Conservation (phyloP, 2,888 invertebrate genomes). For the Apodemia duryi region DNA sequence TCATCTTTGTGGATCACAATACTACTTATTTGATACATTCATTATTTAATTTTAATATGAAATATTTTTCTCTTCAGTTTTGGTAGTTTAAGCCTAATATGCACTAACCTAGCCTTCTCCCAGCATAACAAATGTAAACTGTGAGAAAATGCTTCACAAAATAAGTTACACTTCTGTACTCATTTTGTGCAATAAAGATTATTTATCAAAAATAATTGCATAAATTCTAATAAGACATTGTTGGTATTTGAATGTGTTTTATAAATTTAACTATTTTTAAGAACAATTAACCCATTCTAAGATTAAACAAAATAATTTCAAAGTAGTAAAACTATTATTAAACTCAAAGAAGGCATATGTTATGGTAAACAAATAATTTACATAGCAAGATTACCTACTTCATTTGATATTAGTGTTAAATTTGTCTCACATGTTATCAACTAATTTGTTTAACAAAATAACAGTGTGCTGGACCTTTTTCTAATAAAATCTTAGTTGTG, state of each 20-base stretch:
- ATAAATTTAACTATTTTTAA: neutral
- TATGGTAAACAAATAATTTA: constrained; percentile 2
- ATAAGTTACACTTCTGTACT: no score
- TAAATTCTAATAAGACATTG: neutral
- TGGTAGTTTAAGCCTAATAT: no score
- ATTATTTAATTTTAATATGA: no score
- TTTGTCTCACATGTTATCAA: constrained; percentile 11
- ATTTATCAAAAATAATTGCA: neutral
- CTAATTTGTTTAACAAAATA: constrained; percentile 8
- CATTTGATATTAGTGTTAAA: neutral
- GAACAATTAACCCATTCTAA: neutral
- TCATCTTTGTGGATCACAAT: no score
- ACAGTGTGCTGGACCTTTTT: constrained; percentile 16
- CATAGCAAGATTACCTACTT: constrained; percentile 1
- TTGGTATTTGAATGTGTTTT: neutral
- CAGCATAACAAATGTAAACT: no score
- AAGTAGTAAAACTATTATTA: neutral
- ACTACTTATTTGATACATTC: no score
- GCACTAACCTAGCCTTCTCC: no score
- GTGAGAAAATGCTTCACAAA: no score
- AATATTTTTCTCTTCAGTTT: no score
- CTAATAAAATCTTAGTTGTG: constrained; percentile 28
- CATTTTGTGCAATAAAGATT: neutral
- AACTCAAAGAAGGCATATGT: neutral
- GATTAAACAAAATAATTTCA: neutral